Percentiles rank a stretch among this genome's conserved stretches.
Conservation (phyloP, 2,113 vertebrate genomes). For the Helogale parvula region DNA sequence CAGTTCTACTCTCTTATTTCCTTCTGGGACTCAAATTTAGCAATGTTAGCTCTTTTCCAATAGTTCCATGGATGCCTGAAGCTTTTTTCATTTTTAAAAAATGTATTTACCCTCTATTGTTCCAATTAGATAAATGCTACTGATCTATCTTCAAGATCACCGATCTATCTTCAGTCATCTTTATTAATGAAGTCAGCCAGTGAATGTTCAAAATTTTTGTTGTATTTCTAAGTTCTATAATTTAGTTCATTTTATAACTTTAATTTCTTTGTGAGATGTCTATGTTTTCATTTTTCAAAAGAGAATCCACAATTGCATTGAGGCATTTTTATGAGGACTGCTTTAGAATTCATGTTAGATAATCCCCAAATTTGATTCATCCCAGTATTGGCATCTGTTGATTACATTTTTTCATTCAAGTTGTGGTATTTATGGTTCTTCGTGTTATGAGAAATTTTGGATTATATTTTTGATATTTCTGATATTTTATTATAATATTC, state of each 20-base stretch:
- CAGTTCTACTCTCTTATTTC: neutral
- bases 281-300: neutral
- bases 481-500: too few species aligned
- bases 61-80: neutral
- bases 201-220: neutral
- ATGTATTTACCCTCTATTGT: neutral
- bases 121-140: neutral
- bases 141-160: neutral
- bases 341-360: neutral
- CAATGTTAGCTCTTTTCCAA: neutral
- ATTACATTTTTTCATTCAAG: too few species aligned
- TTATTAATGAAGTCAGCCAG: neutral
- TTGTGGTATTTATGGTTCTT: neutral
- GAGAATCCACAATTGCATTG: neutral
- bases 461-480: too few species aligned
- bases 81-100: neutral
- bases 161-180: neutral
- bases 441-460: neutral
- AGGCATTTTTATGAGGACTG: neutral
- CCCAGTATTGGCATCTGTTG: too few species aligned
- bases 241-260: neutral
- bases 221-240: neutral
- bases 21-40: neutral
- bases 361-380: neutral
- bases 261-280: neutral